Evolutionary conservation across 2,888 invertebrate species (phyloP).

Genomic region (Iselma pallidipennis): DNA sequence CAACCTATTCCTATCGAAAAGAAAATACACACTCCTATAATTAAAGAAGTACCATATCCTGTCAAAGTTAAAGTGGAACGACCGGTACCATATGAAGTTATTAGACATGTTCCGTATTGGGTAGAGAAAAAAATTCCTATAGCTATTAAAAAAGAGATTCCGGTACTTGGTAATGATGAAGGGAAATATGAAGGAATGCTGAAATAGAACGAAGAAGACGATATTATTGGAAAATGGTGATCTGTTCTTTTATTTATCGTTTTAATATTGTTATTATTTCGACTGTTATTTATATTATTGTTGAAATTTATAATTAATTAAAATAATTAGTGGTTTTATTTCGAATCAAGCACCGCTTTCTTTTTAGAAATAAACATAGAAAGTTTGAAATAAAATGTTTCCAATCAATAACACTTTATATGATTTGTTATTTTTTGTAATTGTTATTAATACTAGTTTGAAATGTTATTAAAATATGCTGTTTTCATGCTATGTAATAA

Average conservation of each 20-base stretch:
- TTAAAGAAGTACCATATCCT: slow-evolving; percentile 71
- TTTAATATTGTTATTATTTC: too few species aligned
- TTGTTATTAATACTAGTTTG: not conserved
- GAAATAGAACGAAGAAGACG: slow-evolving; percentile 23
- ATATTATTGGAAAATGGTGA: slow-evolving; percentile 18
- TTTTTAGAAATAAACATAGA: not conserved
- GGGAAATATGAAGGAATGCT: slow-evolving; percentile 20
- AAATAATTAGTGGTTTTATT: not conserved
- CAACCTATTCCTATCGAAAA: slow-evolving; percentile 66
- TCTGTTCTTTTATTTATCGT: slow-evolving; percentile 6
- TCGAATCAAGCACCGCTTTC: not conserved
- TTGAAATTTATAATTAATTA: not conserved
- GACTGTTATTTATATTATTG: too few species aligned
- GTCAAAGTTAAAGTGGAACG: slow-evolving; percentile 72
- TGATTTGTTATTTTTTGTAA: not conserved
- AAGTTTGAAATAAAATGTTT: not conserved
- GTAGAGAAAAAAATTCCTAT: slow-evolving; percentile 61
- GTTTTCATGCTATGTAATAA: not conserved
- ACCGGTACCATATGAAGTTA: slow-evolving; percentile 68
- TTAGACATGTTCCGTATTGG: slow-evolving; percentile 65
- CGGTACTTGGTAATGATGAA: slow-evolving; percentile 60
- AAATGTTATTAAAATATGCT: not conserved
- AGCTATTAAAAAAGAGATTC: slow-evolving; percentile 68
- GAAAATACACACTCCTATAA: slow-evolving; percentile 67
- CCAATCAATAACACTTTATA: not conserved